A percentile compares a stretch with the other conserved stretches of the same genome.
phyloP scores from a whole-genome alignment of 2,888 invertebrate genomes.

The Ecdyonurus torrentis region DNA sequence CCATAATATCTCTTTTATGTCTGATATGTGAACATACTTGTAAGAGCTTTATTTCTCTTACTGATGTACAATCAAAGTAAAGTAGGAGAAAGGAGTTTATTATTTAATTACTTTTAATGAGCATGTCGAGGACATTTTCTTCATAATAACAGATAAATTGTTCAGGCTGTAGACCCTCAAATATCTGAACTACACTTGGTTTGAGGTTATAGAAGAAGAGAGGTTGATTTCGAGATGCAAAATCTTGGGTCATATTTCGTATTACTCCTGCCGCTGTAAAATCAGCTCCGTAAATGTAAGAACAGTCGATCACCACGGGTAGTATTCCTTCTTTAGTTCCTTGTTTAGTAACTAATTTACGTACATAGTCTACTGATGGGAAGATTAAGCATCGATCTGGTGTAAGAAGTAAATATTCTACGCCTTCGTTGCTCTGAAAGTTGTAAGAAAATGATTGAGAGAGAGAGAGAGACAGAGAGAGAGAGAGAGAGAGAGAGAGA shows the following conservation, averaged over 20 bases:
- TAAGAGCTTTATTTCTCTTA: too few relatives aligned
- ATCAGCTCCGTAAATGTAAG: slow-evolving; percentile 75
- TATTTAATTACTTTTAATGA: slow-evolving; percentile 30
- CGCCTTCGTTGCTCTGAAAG: slow-evolving; percentile 45
- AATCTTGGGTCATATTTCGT: slow-evolving; percentile 55
- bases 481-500: background rate
- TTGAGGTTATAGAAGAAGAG: slow-evolving; percentile 73
- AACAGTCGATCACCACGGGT: slow-evolving; percentile 73
- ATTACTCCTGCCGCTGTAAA: slow-evolving; percentile 67
- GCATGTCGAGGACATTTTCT: slow-evolving; percentile 53
- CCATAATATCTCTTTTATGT: too few relatives aligned
- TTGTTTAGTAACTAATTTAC: slow-evolving; percentile 67
- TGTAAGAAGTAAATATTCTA: slow-evolving; percentile 65
- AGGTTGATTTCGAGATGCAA: slow-evolving; percentile 51
- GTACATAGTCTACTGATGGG: slow-evolving; percentile 77
- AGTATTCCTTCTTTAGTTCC: slow-evolving; percentile 43
- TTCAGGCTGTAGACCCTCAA: slow-evolving; percentile 57
- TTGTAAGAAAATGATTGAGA: background rate
- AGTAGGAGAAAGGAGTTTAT: too few relatives aligned
- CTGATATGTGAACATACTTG: too few relatives aligned
- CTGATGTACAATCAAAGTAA: too few relatives aligned
- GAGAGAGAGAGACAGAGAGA: slow-evolving; percentile 1
- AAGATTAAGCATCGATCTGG: slow-evolving; percentile 79
- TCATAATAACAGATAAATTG: slow-evolving; percentile 63
- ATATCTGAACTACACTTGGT: slow-evolving; percentile 62